phyloP scores from a whole-genome alignment of 2,113 vertebrate genomes.

The Percopsis transmontana region DNA sequence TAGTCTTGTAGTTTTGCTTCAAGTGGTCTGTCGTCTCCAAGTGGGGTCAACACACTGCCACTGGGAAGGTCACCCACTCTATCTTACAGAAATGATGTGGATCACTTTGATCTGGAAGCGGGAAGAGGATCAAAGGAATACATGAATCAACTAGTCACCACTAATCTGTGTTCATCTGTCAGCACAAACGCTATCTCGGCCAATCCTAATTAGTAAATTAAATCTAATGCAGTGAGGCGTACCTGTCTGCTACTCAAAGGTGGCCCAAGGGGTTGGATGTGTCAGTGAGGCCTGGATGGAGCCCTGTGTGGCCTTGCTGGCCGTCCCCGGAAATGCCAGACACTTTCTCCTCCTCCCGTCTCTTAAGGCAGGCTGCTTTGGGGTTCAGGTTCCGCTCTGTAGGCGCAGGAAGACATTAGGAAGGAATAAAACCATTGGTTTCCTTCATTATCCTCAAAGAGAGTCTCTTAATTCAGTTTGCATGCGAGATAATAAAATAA shows the following conservation, averaged over 20 bases:
- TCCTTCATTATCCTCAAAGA: neutral
- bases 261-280: conserved; percentile 94
- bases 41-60: conserved; percentile 88
- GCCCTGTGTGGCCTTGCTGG: conserved; percentile 86
- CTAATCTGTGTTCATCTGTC: neutral
- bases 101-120: conserved; percentile 76
- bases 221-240: conserved; percentile 6
- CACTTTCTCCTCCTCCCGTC: conserved; percentile 97
- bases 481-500: no score
- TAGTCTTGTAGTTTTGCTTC: conserved; percentile 85
- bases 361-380: conserved; percentile 99
- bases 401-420: conserved; percentile 18
- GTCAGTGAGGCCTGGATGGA: conserved; percentile 92
- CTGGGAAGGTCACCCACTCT: conserved; percentile 87
- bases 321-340: conserved; percentile 90
- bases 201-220: neutral
- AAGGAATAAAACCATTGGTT: neutral
- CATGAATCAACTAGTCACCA: neutral
- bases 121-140: conserved; percentile 20
- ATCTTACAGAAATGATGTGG: conserved; percentile 84
- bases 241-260: conserved; percentile 61
- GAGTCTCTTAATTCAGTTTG: no score
- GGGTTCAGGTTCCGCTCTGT: conserved; percentile 97
- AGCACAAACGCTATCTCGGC: neutral
- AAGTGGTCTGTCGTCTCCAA: conserved; percentile 87